Conservation (phyloP, 2,888 invertebrate species). For the Diadegma fenestrale region DNA sequence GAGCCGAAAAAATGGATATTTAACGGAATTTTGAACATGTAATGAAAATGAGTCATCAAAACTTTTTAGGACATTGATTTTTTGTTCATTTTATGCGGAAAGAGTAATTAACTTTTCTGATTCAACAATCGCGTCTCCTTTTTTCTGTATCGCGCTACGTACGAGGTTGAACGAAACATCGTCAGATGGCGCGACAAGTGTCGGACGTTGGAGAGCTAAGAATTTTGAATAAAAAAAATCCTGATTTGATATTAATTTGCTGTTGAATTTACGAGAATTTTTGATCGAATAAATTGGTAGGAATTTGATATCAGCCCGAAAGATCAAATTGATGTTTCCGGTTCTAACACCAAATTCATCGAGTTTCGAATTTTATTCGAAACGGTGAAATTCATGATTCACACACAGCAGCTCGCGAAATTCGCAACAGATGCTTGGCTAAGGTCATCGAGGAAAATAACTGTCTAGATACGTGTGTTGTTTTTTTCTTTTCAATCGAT, state of each 20-base stretch:
- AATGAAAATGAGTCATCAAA: background rate
- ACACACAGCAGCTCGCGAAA: conserved; percentile 45
- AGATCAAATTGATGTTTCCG: background rate
- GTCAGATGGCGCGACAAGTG: conserved; percentile 53
- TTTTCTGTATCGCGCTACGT: background rate
- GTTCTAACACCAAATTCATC: conserved; percentile 11
- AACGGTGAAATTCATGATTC: conserved; percentile 36
- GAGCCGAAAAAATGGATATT: background rate
- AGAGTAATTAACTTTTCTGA: no score
- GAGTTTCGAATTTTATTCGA: conserved; percentile 10
- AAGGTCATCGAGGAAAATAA: conserved; percentile 58
- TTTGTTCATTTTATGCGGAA: no score
- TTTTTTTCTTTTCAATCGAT: conserved; percentile 5
- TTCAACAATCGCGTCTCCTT: background rate
- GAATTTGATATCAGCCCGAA: background rate
- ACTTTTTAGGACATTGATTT: background rate
- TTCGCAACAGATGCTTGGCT: conserved; percentile 45
- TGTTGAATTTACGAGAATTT: background rate
- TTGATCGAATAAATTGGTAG: background rate
- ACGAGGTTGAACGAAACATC: background rate
- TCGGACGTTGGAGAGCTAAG: background rate
- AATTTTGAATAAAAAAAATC: background rate
- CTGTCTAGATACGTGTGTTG: conserved; percentile 39
- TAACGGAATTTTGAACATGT: background rate
- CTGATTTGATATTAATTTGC: background rate